phyloP scores from a whole-genome alignment of 2,113 vertebrate genomes.

The Zapornia atra region DNA sequence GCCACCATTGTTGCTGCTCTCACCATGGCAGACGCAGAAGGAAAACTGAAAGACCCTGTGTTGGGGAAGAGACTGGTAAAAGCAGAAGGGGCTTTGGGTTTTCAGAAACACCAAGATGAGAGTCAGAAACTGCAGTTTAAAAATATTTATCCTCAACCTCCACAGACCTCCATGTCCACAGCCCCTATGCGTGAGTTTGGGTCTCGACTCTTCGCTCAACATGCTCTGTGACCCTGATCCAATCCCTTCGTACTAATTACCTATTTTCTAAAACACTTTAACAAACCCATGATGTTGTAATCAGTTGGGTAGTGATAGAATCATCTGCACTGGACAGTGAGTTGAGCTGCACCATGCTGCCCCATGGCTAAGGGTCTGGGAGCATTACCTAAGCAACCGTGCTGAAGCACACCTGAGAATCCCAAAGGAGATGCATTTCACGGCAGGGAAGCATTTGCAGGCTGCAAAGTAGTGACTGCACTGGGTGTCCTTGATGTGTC shows the following conservation, averaged over 20 bases:
- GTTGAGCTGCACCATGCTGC: fast-evolving
- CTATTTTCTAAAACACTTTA: neutral
- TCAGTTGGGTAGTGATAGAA: neutral
- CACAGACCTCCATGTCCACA: fast-evolving
- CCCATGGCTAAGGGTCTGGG: neutral
- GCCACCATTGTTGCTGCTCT: neutral
- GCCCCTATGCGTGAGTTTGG: fast-evolving
- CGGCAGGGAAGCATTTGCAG: neutral
- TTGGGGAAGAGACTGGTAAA: neutral
- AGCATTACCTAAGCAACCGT: fast-evolving
- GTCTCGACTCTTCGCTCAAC: neutral
- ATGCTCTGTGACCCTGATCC: neutral
- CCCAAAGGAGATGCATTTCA: neutral
- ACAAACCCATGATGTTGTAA: fast-evolving
- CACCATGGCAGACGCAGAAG: neutral
- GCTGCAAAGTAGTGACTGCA: neutral
- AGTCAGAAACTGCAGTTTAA: neutral
- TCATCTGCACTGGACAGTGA: fast-evolving
- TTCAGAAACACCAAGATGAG: neutral
- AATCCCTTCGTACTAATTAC: neutral
- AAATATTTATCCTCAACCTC: neutral
- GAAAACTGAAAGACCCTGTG: neutral
- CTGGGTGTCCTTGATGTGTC: neutral
- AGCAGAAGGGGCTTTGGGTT: neutral
- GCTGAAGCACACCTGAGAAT: neutral